Percentiles rank a stretch among this genome's conserved stretches.
phyloP scores from a whole-genome alignment of 2,113 vertebrate genomes.

The Choloepus hoffmanni region DNA sequence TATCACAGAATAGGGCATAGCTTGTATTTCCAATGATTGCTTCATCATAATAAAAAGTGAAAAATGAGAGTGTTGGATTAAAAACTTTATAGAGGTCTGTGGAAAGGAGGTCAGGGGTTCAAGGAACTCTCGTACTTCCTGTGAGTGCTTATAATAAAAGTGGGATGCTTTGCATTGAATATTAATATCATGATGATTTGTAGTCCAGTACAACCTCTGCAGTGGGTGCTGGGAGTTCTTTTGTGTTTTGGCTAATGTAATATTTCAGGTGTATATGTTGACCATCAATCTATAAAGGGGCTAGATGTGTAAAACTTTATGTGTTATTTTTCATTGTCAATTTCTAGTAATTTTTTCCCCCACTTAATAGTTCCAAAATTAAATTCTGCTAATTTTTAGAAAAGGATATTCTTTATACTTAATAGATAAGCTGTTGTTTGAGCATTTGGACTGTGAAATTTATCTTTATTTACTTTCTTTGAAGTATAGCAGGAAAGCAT shows the following conservation, averaged over 20 bases:
- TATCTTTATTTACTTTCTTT: slow-evolving; percentile 5
- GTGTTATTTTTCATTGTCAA: not conserved
- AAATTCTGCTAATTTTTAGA: slow-evolving; percentile 14
- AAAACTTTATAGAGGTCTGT: not conserved
- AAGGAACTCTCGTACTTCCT: not conserved
- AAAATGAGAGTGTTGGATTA: slow-evolving; percentile 3
- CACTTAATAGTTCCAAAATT: slow-evolving; percentile 1
- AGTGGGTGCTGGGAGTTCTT: not conserved
- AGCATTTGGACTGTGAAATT: not conserved
- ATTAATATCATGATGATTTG: not conserved
- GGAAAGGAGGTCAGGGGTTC: slow-evolving; percentile 19
- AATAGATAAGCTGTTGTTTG: slow-evolving; percentile 18
- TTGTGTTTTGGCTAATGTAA: not conserved
- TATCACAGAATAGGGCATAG: not conserved
- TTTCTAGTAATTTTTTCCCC: not conserved
- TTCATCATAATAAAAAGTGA: not conserved
- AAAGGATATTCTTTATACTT: slow-evolving; percentile 6
- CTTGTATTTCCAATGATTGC: not conserved
- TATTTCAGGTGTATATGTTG: not conserved
- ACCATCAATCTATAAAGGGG: not conserved
- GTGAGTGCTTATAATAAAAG: not conserved
- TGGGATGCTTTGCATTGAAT: not conserved
- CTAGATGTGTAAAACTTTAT: not conserved
- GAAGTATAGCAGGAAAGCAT: not conserved
- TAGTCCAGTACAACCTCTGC: not conserved